Conservation (phyloP, 2,113 vertebrate genomes). For the Colossoma macropomum region DNA sequence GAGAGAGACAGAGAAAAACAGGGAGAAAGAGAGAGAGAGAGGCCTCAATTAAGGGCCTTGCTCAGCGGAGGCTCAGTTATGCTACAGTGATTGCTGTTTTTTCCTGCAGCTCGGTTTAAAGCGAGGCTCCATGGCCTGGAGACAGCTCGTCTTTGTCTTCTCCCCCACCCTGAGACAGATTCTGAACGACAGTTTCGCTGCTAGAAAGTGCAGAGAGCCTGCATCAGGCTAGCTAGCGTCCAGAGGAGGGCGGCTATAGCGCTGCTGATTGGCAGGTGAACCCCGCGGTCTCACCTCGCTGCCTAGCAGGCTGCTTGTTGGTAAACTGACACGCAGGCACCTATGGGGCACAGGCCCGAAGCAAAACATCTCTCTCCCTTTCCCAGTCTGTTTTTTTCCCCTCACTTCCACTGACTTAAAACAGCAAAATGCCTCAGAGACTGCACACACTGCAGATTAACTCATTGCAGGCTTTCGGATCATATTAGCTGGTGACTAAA, state of each 20-base stretch:
- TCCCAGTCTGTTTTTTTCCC: background rate
- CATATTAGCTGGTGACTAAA: background rate
- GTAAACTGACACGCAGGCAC: slow-evolving; percentile 56
- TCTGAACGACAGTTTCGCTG: slow-evolving; percentile 48
- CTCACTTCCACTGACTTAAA: slow-evolving; percentile 23
- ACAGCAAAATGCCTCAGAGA: background rate
- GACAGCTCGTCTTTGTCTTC: slow-evolving; percentile 47
- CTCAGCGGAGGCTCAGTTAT: slow-evolving; percentile 58
- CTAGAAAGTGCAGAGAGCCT: slow-evolving; percentile 52
- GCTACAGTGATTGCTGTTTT: slow-evolving; percentile 67
- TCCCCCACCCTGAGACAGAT: slow-evolving; percentile 41
- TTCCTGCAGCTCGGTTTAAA: slow-evolving; percentile 60
- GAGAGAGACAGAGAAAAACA: slow-evolving; percentile 32
- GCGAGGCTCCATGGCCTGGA: slow-evolving; percentile 41
- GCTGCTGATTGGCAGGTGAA: slow-evolving; percentile 62
- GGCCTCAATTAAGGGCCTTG: slow-evolving; percentile 61
- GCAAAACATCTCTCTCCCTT: slow-evolving; percentile 55
- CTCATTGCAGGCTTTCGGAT: background rate
- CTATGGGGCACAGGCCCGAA: slow-evolving; percentile 45
- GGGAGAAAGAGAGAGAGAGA: slow-evolving; percentile 46
- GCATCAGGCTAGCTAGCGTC: slow-evolving; percentile 46
- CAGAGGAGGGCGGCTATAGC: slow-evolving; percentile 48
- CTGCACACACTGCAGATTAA: background rate
- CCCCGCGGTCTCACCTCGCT: slow-evolving; percentile 57
- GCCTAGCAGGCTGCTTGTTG: slow-evolving; percentile 53